Percentiles rank a stretch among this genome's conserved stretches.
Evolutionary conservation across 2,888 invertebrate genomes (phyloP).

Genomic region (Trachelus stipa): DNA sequence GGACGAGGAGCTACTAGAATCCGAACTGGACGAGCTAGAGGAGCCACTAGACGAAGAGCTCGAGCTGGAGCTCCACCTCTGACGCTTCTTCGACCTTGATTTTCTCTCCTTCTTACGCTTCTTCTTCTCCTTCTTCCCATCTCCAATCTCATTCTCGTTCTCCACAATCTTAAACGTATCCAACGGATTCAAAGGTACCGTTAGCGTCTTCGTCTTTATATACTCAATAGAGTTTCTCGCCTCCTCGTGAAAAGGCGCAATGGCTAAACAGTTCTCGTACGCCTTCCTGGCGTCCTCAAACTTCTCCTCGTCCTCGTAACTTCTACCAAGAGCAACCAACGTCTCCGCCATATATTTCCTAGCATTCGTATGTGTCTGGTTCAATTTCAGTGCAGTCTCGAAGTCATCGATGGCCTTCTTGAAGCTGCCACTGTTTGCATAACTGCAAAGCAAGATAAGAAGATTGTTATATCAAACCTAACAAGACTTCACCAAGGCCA

Average conservation of each 20-base stretch:
- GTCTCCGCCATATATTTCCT: constrained; percentile 95
- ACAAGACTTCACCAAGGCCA: constrained; percentile 9
- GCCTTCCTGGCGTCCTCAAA: constrained; percentile 86
- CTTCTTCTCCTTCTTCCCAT: constrained; percentile 65
- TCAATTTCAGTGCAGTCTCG: constrained; percentile 88
- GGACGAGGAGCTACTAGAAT: constrained; percentile 71
- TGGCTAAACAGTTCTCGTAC: constrained; percentile 84
- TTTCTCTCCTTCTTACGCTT: constrained; percentile 66
- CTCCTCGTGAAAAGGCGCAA: constrained; percentile 89
- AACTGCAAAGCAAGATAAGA: constrained; percentile 60
- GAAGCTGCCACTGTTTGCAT: constrained; percentile 94
- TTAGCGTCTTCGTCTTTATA: constrained; percentile 75
- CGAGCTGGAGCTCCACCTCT: constrained; percentile 71
- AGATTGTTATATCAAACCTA: constrained; percentile 10
- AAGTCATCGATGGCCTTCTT: constrained; percentile 95
- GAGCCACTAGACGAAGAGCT: constrained; percentile 78
- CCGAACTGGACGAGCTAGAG: constrained; percentile 73
- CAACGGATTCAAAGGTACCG: constrained; percentile 50
- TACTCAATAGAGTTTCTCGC: constrained; percentile 87
- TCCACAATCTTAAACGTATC: constrained; percentile 61
- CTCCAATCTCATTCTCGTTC: constrained; percentile 55
- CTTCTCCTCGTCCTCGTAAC: constrained; percentile 89
- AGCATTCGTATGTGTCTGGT: constrained; percentile 92
- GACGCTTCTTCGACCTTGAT: constrained; percentile 62
- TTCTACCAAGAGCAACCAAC: constrained; percentile 87